phyloP scores from a whole-genome alignment of 35 echinoderm and acorn worm species.

The Lytechinus pictus region DNA sequence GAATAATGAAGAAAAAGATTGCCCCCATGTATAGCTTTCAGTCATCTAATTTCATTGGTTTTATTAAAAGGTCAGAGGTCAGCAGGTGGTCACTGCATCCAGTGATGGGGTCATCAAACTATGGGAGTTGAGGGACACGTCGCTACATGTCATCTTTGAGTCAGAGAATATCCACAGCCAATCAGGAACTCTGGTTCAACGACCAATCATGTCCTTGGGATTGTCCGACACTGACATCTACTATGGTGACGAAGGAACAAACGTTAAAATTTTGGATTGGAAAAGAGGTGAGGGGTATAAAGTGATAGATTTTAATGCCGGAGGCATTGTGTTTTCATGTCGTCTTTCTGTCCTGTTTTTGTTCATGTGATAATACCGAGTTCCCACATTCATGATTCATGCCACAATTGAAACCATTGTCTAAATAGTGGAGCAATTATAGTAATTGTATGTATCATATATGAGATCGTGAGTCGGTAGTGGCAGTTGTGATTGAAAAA shows the following conservation, averaged over 20 bases:
- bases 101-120: slow-evolving; percentile 88
- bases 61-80: slow-evolving; percentile 46
- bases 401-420: no score
- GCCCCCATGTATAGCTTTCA: not conserved
- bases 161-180: slow-evolving; percentile 81
- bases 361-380: no score
- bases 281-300: slow-evolving; percentile 68
- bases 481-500: no score
- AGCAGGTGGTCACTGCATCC: slow-evolving; percentile 61
- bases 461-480: no score
- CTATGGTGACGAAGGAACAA: slow-evolving; percentile 90
- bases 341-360: no score
- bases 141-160: slow-evolving; percentile 72
- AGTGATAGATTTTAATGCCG: no score
- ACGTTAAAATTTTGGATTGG: slow-evolving; percentile 93
- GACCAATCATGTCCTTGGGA: slow-evolving; percentile 65
- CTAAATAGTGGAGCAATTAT: no score
- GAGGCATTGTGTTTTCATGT: no score
- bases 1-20: no score
- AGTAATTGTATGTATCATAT: no score
- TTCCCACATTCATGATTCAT: no score
- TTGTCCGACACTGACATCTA: slow-evolving; percentile 56
- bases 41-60: not conserved
- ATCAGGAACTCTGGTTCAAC: slow-evolving; percentile 42
- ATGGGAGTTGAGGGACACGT: slow-evolving; percentile 80